Percentiles rank a stretch among this genome's conserved stretches.
phyloP scores from a whole-genome alignment of 1,140 invertebrate species.

The Batillaria attramentaria region DNA sequence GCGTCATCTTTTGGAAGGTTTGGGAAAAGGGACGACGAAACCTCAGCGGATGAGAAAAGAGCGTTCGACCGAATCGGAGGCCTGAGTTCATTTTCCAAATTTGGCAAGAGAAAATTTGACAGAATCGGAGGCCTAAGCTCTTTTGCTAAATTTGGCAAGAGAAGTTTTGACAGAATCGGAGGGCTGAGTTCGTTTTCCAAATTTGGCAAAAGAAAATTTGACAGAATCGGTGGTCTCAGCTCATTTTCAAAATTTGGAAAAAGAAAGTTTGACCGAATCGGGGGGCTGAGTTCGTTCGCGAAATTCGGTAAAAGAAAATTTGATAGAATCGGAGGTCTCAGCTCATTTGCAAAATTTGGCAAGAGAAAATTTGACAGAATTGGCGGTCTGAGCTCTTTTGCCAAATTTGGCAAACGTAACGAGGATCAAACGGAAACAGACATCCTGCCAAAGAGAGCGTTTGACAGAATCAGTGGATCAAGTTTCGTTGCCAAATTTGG shows the following conservation, averaged over 20 bases:
- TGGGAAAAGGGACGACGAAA: neutral
- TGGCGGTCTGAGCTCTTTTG: neutral
- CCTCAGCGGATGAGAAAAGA: too few species aligned
- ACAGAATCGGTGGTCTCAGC: conserved; percentile 4
- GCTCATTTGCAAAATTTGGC: neutral
- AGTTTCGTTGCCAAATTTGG: neutral
- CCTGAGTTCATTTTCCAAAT: conserved; percentile 8
- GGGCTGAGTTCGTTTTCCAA: neutral
- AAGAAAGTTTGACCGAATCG: conserved; percentile 8
- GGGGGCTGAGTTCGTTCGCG: neutral
- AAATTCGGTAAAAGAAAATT: neutral
- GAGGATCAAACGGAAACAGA: neutral
- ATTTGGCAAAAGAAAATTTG: neutral
- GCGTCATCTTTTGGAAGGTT: neutral
- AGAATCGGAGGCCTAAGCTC: conserved; percentile 13
- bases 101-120: conserved; percentile 20
- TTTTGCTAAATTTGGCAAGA: conserved; percentile 24
- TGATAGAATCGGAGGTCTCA: conserved; percentile 5
- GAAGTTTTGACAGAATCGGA: conserved; percentile 1
- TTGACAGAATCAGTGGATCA: neutral
- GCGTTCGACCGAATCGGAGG: conserved; percentile 4
- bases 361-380: neutral
- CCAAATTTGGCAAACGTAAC: neutral
- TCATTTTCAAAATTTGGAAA: neutral
- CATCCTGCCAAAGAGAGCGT: too few species aligned